Evolutionary conservation across 1,140 invertebrate species (phyloP).

Genomic region (Calephelis nemesis): DNA sequence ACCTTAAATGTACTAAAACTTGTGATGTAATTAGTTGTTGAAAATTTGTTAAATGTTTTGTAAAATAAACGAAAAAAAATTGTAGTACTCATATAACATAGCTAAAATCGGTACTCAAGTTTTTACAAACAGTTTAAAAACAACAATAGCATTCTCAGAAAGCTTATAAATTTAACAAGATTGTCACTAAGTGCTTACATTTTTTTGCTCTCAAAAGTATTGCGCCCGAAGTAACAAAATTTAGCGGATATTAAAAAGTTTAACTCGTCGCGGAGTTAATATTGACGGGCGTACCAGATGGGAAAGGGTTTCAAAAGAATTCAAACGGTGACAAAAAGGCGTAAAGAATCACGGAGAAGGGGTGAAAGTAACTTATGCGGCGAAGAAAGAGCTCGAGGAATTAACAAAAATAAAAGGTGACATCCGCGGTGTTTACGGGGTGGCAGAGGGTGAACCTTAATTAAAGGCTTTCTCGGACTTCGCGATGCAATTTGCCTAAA

Average conservation of each 20-base stretch:
- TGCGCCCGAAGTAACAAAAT: slow-evolving; percentile 70
- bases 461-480: slow-evolving; percentile 78
- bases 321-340: slow-evolving; percentile 78
- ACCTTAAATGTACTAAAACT: not conserved
- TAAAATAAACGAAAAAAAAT: too few species aligned
- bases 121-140: not conserved
- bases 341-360: slow-evolving; percentile 73
- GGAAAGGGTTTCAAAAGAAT: slow-evolving; percentile 75
- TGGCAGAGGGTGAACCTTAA: slow-evolving; percentile 64
- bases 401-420: slow-evolving; percentile 80
- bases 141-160: slow-evolving; percentile 20
- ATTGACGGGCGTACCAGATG: slow-evolving; percentile 79
- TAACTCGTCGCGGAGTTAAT: slow-evolving; percentile 76
- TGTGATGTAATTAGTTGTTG: not conserved
- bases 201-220: slow-evolving; percentile 59
- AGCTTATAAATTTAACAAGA: slow-evolving; percentile 30
- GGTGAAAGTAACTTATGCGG: slow-evolving; percentile 77
- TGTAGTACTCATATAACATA: too few species aligned
- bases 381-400: slow-evolving; percentile 72
- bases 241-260: slow-evolving; percentile 79
- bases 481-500: slow-evolving; percentile 78
- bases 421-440: slow-evolving; percentile 73
- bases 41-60: too few species aligned
- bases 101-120: too few species aligned
- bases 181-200: slow-evolving; percentile 40